Evolutionary conservation across 2,797 vertebrate genomes (phyloP).

Genomic region (Sciurus vulgaris): DNA sequence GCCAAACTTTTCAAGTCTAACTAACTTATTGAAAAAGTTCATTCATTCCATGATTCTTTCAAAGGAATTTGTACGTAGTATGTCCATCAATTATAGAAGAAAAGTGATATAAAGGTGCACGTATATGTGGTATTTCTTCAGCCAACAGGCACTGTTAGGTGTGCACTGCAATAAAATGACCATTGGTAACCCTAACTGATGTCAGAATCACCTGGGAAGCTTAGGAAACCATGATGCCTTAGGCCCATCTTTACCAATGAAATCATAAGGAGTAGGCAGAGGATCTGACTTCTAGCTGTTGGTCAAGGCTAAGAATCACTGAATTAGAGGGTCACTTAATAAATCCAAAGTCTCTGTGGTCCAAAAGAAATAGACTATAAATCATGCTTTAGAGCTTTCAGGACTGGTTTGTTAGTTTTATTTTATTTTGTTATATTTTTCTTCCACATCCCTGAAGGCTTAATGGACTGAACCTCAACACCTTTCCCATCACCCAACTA

Average conservation of each 20-base stretch:
- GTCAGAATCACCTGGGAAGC: background rate
- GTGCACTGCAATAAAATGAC: background rate
- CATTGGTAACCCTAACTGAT: background rate
- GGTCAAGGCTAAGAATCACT: constrained; percentile 13
- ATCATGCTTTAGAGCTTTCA: constrained; percentile 15
- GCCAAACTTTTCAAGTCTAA: background rate
- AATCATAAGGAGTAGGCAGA: background rate
- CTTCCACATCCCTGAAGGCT: background rate
- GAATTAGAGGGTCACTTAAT: background rate
- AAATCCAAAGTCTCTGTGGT: background rate
- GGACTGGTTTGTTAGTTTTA: background rate
- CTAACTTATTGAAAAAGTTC: background rate
- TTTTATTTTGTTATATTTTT: constrained; percentile 7
- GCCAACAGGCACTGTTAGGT: background rate
- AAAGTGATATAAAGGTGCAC: background rate
- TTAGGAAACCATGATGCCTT: background rate
- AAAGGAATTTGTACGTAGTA: constrained; percentile 5
- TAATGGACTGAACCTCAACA: background rate
- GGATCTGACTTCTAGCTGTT: background rate
- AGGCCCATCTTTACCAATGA: background rate
- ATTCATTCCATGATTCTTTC: constrained; percentile 13
- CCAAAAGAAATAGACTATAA: background rate
- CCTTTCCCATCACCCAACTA: background rate
- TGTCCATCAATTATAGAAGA: background rate
- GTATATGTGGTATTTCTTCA: background rate